Evolutionary conservation across 2,113 vertebrate genomes (phyloP).

Genomic region (Clinocottus analis): DNA sequence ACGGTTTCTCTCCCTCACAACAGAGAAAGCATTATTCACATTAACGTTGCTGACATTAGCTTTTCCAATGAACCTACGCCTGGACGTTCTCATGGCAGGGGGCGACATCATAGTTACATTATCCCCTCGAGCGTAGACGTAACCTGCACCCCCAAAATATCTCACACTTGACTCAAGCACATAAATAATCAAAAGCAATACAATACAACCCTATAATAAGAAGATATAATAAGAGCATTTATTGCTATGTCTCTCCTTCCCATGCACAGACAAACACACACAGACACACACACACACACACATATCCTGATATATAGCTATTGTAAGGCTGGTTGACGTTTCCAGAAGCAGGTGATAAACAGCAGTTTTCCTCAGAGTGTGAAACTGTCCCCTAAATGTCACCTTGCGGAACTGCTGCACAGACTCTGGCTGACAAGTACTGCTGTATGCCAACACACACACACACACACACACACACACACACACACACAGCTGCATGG

Average conservation of each 20-base stretch:
- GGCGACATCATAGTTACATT: background rate
- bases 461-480: slow-evolving; percentile 17
- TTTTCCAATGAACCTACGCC: slow-evolving; percentile 3
- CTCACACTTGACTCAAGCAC: background rate
- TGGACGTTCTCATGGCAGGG: background rate
- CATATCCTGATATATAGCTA: slow-evolving; percentile 24
- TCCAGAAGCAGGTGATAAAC: slow-evolving; percentile 66
- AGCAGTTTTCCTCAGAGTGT: slow-evolving; percentile 70
- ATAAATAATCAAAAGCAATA: background rate
- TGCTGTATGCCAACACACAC: slow-evolving; percentile 27
- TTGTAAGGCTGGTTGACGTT: slow-evolving; percentile 24
- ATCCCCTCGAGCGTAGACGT: background rate
- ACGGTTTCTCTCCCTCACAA: background rate
- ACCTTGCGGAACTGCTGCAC: slow-evolving; percentile 73
- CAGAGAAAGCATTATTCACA: background rate
- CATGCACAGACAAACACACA: background rate
- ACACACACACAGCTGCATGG: background rate
- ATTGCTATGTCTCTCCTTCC: background rate
- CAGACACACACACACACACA: slow-evolving; percentile 2
- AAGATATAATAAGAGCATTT: background rate
- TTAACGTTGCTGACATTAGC: slow-evolving; percentile 6
- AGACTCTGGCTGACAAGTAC: slow-evolving; percentile 31
- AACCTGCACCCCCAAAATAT: background rate
- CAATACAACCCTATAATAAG: background rate
- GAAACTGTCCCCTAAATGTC: slow-evolving; percentile 79